phyloP scores from a whole-genome alignment of 2,888 invertebrate species.

The Brenthis ino region DNA sequence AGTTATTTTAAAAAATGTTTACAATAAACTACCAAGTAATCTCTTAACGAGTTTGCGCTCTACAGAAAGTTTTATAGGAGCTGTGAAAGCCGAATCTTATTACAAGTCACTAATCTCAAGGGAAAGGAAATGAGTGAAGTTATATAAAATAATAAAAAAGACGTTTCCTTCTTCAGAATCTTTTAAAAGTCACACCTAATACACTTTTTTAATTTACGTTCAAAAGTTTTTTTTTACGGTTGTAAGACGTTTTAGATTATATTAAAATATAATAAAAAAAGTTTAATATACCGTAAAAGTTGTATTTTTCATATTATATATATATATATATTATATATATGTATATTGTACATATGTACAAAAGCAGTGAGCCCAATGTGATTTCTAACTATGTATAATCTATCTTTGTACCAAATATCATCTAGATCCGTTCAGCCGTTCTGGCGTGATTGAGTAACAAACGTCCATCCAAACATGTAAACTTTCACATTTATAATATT shows the following conservation, averaged over 20 bases:
- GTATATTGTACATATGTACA: no score
- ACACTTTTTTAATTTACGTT: constrained; percentile 23
- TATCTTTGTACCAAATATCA: no score
- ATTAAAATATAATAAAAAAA: background rate
- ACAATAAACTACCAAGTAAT: constrained; percentile 63
- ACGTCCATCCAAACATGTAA: no score
- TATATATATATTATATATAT: no score
- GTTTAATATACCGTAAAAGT: background rate
- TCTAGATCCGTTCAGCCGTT: no score
- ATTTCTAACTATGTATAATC: no score
- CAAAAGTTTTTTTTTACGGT: constrained; percentile 8
- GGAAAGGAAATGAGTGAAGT: constrained; percentile 40
- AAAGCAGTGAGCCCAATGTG: no score
- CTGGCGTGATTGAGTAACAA: no score
- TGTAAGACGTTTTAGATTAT: constrained; percentile 1
- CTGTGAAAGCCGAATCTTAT: constrained; percentile 39
- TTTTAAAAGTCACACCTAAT: constrained; percentile 20
- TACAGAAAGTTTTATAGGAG: constrained; percentile 52
- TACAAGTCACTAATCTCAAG: constrained; percentile 42
- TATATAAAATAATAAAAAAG: constrained; percentile 33
- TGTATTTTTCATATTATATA: background rate
- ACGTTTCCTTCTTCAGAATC: constrained; percentile 5
- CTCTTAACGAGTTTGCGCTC: constrained; percentile 51
- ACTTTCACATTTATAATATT: no score
- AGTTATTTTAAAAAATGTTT: constrained; percentile 41